Evolutionary conservation across 2,888 invertebrate species (phyloP).

Genomic region (Ischnura elegans): DNA sequence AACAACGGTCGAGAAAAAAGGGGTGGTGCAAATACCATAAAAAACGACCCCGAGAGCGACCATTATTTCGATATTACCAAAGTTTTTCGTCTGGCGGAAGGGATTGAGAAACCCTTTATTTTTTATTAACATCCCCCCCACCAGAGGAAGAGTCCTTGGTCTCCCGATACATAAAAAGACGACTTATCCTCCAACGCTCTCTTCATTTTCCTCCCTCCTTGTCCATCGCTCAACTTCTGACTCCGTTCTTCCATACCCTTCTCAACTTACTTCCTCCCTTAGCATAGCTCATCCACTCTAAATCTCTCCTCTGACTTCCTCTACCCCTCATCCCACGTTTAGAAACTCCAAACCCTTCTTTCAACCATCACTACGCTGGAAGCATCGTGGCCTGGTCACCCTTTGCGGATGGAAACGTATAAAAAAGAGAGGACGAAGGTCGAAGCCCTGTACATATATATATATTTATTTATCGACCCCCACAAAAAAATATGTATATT

Average conservation of each 20-base stretch:
- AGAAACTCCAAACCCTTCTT: background rate
- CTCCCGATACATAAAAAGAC: background rate
- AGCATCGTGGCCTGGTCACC: background rate
- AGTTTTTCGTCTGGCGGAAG: constrained; percentile 22
- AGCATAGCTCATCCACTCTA: background rate
- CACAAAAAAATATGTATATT: background rate
- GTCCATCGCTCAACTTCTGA: background rate
- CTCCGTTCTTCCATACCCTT: background rate
- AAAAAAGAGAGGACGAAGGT: constrained; percentile 39
- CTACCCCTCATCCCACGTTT: background rate
- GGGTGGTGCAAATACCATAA: background rate
- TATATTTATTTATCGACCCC: background rate
- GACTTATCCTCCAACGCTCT: background rate
- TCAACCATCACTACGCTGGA: background rate
- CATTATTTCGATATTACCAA: constrained; percentile 38
- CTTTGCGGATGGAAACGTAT: background rate
- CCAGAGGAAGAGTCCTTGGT: background rate
- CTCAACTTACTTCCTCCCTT: background rate
- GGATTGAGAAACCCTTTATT: background rate
- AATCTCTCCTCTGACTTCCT: background rate
- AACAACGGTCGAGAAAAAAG: background rate
- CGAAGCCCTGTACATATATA: background rate
- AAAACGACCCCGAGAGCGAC: background rate
- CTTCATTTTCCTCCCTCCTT: background rate
- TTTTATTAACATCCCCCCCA: background rate